Percentiles rank a stretch among this genome's conserved stretches.
Conservation (phyloP, 2,888 invertebrate genomes). For the Tridacna gigas region DNA sequence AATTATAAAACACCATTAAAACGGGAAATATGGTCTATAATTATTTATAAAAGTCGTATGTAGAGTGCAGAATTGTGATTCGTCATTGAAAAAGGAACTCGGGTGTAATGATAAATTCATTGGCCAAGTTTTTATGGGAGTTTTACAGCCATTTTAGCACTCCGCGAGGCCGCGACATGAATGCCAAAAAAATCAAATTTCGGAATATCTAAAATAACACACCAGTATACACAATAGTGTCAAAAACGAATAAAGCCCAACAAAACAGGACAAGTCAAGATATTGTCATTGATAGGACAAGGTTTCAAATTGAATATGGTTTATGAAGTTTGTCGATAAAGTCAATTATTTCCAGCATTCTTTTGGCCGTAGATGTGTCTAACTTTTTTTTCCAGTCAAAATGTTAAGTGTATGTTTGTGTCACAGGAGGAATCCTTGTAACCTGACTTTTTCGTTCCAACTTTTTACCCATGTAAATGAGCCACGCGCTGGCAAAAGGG, state of each 20-base stretch:
- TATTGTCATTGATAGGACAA: conserved; percentile 40
- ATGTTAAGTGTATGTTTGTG: too few species aligned
- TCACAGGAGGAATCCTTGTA: too few species aligned
- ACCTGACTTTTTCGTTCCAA: too few species aligned
- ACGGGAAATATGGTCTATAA: conserved; percentile 5
- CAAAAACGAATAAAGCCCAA: conserved; percentile 45
- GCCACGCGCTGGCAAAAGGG: too few species aligned
- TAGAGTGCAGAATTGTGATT: conserved; percentile 32
- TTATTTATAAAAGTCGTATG: conserved; percentile 17
- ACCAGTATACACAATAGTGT: conserved; percentile 47
- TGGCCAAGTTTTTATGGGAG: conserved; percentile 47
- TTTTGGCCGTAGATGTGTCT: too few species aligned
- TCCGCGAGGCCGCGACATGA: conserved; percentile 9
- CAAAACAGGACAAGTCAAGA: conserved; percentile 49
- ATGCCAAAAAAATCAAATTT: conserved; percentile 49
- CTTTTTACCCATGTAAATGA: too few species aligned
- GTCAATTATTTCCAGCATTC: neutral
- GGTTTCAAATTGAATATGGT: conserved; percentile 36
- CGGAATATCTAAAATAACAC: conserved; percentile 49
- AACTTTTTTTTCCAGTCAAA: too few species aligned
- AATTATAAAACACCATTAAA: conserved; percentile 9
- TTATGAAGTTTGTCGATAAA: conserved; percentile 10
- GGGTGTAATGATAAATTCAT: conserved; percentile 50
- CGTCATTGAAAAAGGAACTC: conserved; percentile 35
- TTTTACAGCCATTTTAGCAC: conserved; percentile 62